Base-by-base conservation (phyloP, 2,888 invertebrate species). In the Chloromyia formosa region DNA sequence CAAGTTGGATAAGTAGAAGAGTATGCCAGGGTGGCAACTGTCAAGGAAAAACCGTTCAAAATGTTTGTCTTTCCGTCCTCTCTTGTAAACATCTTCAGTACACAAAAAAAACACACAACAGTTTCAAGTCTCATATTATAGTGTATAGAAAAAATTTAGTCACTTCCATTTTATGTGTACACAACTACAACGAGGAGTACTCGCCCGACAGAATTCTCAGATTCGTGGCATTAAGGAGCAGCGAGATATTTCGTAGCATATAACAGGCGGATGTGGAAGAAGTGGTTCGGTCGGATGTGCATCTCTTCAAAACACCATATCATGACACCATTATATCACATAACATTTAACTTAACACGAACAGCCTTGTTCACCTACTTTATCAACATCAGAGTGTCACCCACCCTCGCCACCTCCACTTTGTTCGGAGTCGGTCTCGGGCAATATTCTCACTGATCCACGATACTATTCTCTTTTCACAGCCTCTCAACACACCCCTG, bases 21-120 rank as follows among this genome's bases (percentile, higher is more conserved):
- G 10, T 12, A 49, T 23, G 16, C 35, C 62, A 64, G 16, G 7
- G 27, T 35, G 27, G 27, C 27, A 64, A 64, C 18, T 64, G 62
- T 40, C 62, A 64, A 64, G 62, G 62, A 42, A 18, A 64, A 64
- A 35, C 40, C 40, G 62, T 40, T 64, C 42, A 40, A 64, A 16
- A 64, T 64, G 62, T 64, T 64, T 64, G 62, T 16, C 16, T 64
- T 64, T 64, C 62, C 42, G 42, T 42, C 62, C 22, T 64, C 62
- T 64, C 42, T 14, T 64, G 62, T 64, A 64, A 64, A 64, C 62
- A 23, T 64, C 62, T 64, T 64, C n/a, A 40, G 42, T 42, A 64
- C 62, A 64, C 62, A 42, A 16, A 64, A 56, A 18, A 18, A 16
- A 20, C 14, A n/a, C 20, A 20, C 56, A 53, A 56, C 22, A 56